Evolutionary conservation across 2,888 invertebrate species (phyloP).

Genomic region (Halictus ligatus): DNA sequence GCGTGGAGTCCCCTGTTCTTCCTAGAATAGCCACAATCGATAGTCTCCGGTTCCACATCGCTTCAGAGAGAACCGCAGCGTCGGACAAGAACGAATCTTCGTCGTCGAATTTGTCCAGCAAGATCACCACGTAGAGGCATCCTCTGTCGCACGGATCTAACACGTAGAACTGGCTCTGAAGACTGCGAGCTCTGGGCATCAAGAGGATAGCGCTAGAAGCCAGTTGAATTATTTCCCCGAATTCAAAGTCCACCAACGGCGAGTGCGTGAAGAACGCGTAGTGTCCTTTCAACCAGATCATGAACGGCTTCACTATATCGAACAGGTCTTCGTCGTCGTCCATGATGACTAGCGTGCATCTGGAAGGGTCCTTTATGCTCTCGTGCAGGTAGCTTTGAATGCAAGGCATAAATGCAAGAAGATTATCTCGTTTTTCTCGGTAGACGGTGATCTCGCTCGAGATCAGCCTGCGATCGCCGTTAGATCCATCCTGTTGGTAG

Average conservation of each 20-base stretch:
- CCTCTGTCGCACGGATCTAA: constrained; percentile 65
- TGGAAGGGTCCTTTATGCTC: constrained; percentile 31
- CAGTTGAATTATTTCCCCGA: no score
- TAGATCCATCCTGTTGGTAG: not conserved
- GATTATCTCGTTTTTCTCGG: not conserved
- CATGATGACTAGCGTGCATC: constrained; percentile 53
- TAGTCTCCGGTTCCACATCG: constrained; percentile 65
- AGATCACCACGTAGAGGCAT: constrained; percentile 66
- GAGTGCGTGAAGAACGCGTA: constrained; percentile 13
- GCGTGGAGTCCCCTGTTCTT: constrained; percentile 44
- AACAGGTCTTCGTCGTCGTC: constrained; percentile 13
- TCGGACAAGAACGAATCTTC: constrained; percentile 66
- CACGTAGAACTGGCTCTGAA: constrained; percentile 43
- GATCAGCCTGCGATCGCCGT: constrained; percentile 32
- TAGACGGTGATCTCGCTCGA: not conserved
- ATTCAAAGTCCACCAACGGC: not conserved
- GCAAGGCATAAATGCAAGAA: constrained; percentile 56
- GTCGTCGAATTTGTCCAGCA: constrained; percentile 53
- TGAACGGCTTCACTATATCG: constrained; percentile 36
- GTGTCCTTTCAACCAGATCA: not conserved
- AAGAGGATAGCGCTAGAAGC: constrained; percentile 60
- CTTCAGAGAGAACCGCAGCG: constrained; percentile 41
- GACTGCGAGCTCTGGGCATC: constrained; percentile 48
- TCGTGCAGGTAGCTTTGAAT: constrained; percentile 55
- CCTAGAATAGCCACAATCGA: constrained; percentile 66